A percentile compares a stretch with the other conserved stretches of the same genome.
phyloP scores from a whole-genome alignment of 2,888 invertebrate species.

The Drosophila sordidapex region DNA sequence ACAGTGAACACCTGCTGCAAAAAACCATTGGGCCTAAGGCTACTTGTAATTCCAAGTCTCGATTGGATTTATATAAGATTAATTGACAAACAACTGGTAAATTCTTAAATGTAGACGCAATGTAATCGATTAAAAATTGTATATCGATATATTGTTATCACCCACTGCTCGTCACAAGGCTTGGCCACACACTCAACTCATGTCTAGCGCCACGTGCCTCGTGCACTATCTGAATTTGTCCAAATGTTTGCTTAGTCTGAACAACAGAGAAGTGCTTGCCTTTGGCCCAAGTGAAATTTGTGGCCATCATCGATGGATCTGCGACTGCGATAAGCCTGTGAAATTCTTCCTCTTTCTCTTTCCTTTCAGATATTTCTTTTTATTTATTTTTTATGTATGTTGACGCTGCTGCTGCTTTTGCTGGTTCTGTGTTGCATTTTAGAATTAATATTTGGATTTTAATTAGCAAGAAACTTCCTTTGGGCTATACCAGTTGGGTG shows the following conservation, averaged over 20 bases:
- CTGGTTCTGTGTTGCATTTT: constrained; percentile 62
- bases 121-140: background rate
- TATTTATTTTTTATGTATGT: constrained; percentile 1
- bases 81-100: background rate
- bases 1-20: background rate
- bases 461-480: constrained; percentile 77
- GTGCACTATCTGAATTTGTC: background rate
- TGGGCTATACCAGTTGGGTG: constrained; percentile 62
- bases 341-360: background rate
- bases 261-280: background rate
- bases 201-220: background rate
- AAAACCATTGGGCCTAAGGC: too few species aligned
- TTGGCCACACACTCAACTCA: background rate
- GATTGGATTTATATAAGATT: background rate
- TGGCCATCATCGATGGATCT: background rate
- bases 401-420: constrained; percentile 20
- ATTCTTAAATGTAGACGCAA: background rate
- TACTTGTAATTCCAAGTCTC: background rate
- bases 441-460: constrained; percentile 79
- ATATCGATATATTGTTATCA: background rate
- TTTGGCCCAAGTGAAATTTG: background rate
- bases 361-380: background rate
- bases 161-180: background rate
- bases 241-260: background rate
- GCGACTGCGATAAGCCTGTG: constrained; percentile 13